Evolutionary conservation across 2,888 invertebrate genomes (phyloP), one percentile per base, ranked within the genome.

Genomic region (Drosophila fungiperda): DNA sequence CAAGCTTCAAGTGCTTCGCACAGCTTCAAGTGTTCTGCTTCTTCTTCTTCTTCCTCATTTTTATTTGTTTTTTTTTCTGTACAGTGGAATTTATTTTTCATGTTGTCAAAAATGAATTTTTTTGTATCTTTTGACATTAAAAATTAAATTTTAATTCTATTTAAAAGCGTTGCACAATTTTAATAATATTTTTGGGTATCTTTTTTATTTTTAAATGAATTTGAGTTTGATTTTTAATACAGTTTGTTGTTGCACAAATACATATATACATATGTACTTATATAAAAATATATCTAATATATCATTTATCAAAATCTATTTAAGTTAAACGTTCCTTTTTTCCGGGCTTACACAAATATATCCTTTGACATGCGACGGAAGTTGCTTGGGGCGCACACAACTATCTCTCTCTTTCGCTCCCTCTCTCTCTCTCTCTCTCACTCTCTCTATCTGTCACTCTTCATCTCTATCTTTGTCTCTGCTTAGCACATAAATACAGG

Each of bases 1-100:
- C 52, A 50, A 58, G 35, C 62, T 67, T 78, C 68, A 65, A 78
- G 78, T 78, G 78, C 59, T 66, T 80, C 17, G 77, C 77, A n/a
- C 54, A 66, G 78, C 73, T 70, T 78, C 74, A 78, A 73, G 82
- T 78, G 64, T 3, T 15, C 15, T 52, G 32, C 58, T 49, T 48
- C 42, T 38, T 23, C 12, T 38, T 23, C 12, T 23, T 38, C 15
- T 52, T 52, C 58, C 45, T 40, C 36, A 29, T 23, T 17, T 23
- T 29, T 4, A 33, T 20, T 17, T 23, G 1, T 12, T 17, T 40
- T n/a, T 35, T 12, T 32, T n/a, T 29, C 1, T 49, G 12, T 26
- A 26, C 49, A 26, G 26, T 49, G 49, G 11, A 26, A 49, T 26
- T 17, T 17, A 15, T 4, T 15, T 23, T 23, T 45, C 1, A 23